phyloP scores from a whole-genome alignment of 2,888 invertebrate genomes.

The Ophonus ardosiacus region DNA sequence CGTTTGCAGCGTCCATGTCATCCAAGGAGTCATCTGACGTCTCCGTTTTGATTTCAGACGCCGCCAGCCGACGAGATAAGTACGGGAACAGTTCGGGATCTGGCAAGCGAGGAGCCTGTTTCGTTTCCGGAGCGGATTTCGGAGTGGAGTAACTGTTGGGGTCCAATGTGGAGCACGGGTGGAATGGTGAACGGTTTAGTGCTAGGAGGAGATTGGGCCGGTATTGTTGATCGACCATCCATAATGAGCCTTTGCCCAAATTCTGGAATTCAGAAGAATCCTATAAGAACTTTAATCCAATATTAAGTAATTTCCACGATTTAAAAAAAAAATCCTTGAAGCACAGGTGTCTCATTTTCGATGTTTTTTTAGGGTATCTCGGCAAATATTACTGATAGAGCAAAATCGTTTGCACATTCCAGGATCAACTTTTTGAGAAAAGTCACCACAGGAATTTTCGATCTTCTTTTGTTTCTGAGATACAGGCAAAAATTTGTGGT shows the following conservation, averaged over 20 bases:
- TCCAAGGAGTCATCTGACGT: slow-evolving; percentile 80
- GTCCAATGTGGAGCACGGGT: slow-evolving; percentile 80
- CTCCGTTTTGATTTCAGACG: slow-evolving; percentile 73
- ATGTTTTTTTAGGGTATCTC: too few relatives aligned
- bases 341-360: too few relatives aligned
- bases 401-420: too few relatives aligned
- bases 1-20: slow-evolving; percentile 90
- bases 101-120: slow-evolving; percentile 76
- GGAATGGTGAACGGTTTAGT: slow-evolving; percentile 91
- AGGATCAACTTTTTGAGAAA: too few relatives aligned
- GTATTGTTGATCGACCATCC: slow-evolving; percentile 97
- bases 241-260: slow-evolving; percentile 95
- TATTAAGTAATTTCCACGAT: too few relatives aligned
- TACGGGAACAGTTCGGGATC: slow-evolving; percentile 91
- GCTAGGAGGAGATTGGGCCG: slow-evolving; percentile 93
- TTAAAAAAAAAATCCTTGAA: too few relatives aligned
- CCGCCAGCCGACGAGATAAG: slow-evolving; percentile 84
- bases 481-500: too few relatives aligned
- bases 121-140: slow-evolving; percentile 69
- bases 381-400: too few relatives aligned
- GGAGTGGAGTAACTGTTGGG: slow-evolving; percentile 75
- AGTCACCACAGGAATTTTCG: too few relatives aligned
- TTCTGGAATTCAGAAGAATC: slow-evolving; percentile 79
- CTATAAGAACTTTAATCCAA: too few relatives aligned
- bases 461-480: too few relatives aligned